A percentile compares a stretch with the other conserved stretches of the same genome.
phyloP scores from a whole-genome alignment of 2,888 invertebrate genomes.

The Tachina fera region DNA sequence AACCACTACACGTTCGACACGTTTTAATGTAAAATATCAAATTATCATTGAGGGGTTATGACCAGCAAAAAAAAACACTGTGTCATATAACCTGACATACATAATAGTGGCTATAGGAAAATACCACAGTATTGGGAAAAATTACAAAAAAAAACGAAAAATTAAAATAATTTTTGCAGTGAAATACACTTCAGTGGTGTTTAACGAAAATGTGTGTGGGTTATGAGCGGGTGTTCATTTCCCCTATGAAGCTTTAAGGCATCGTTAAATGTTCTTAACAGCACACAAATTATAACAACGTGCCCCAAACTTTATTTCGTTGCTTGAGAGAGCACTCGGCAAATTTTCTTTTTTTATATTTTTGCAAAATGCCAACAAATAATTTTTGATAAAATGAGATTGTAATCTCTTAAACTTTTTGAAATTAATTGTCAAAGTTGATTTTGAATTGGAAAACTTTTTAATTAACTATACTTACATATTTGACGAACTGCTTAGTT shows the following conservation, averaged over 20 bases:
- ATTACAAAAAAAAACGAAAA: neutral
- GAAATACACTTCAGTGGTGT: neutral
- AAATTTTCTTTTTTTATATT: neutral
- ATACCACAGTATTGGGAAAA: neutral
- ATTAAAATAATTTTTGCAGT: neutral
- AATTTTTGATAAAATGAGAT: conserved; percentile 8
- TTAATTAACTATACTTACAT: neutral
- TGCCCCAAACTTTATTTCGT: conserved; percentile 44
- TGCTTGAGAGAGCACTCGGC: neutral
- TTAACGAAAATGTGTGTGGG: neutral
- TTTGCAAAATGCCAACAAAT: neutral
- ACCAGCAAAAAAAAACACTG: conserved; percentile 19
- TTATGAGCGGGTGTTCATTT: neutral
- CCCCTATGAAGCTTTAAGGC: conserved; percentile 14
- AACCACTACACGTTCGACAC: conserved; percentile 58
- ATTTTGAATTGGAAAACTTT: conserved; percentile 5
- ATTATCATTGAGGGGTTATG: conserved; percentile 49
- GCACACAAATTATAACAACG: conserved; percentile 53
- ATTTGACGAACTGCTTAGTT: neutral
- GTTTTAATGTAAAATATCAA: conserved; percentile 57
- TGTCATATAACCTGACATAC: neutral
- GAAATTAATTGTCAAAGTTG: conserved; percentile 23
- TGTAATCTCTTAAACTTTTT: conserved; percentile 35
- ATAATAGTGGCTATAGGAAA: conserved; percentile 10
- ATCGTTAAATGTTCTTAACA: conserved; percentile 54